Conservation (phyloP, 1,140 invertebrate species). For the Saccostrea cuccullata region DNA sequence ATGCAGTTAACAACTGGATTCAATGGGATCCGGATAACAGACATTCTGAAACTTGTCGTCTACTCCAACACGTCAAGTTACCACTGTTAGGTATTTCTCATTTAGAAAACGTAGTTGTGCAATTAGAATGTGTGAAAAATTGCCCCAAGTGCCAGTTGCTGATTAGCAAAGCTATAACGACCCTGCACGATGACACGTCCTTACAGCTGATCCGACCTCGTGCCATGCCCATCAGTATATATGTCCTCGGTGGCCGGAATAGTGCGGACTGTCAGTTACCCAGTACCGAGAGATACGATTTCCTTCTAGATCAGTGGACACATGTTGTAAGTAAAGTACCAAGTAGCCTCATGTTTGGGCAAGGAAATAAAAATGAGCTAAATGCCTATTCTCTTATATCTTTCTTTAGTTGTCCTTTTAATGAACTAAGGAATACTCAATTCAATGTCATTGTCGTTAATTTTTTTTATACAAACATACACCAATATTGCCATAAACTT, state of each 20-base stretch:
- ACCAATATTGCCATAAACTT: too few species aligned
- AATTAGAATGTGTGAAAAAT: slow-evolving; percentile 74
- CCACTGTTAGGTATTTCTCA: slow-evolving; percentile 70
- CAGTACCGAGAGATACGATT: slow-evolving; percentile 76
- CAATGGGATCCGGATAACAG: slow-evolving; percentile 68
- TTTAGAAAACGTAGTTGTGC: slow-evolving; percentile 74
- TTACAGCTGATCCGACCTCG: slow-evolving; percentile 69
- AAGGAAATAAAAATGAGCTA: too few species aligned
- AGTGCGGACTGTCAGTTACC: slow-evolving; percentile 74
- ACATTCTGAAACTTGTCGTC: slow-evolving; percentile 63
- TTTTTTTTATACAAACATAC: too few species aligned
- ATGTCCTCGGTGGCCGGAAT: slow-evolving; percentile 77
- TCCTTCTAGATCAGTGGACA: slow-evolving; percentile 73
- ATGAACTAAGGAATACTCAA: too few species aligned
- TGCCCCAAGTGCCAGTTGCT: slow-evolving; percentile 76
- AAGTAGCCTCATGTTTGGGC: too few species aligned
- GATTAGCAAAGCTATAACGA: slow-evolving; percentile 74
- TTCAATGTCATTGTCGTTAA: too few species aligned
- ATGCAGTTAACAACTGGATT: slow-evolving; percentile 73
- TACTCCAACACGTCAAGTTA: slow-evolving; percentile 72
- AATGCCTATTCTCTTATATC: too few species aligned
- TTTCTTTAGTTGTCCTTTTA: too few species aligned
- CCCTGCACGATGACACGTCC: slow-evolving; percentile 67
- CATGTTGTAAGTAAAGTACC: slow-evolving; percentile 66
- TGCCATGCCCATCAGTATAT: slow-evolving; percentile 80